phyloP scores from a whole-genome alignment of 2,797 vertebrate species.

The Octomys mimax region DNA sequence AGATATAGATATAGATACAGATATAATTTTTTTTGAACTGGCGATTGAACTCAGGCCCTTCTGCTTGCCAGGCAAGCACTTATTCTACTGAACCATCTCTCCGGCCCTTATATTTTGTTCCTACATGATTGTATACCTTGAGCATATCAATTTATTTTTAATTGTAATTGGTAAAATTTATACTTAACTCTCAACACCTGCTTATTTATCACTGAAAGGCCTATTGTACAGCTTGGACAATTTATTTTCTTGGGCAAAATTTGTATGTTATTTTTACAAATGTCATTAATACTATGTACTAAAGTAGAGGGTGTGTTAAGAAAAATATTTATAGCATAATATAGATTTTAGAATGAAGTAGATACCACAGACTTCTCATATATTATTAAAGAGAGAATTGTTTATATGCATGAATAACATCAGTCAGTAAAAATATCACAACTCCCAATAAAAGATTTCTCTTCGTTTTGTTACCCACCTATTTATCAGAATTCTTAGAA shows the following conservation, averaged over 20 bases:
- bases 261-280: conserved; percentile 16
- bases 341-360: not conserved
- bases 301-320: not conserved
- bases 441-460: not conserved
- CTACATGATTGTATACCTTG: not conserved
- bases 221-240: not conserved
- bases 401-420: conserved; percentile 1
- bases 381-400: not conserved
- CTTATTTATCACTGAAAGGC: not conserved
- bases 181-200: not conserved
- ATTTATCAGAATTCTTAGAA: not conserved
- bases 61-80: no score
- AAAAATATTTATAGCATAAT: not conserved
- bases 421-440: not conserved
- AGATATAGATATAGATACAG: no score
- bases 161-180: not conserved
- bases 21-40: no score
- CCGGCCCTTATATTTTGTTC: not conserved
- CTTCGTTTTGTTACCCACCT: not conserved
- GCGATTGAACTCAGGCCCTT: no score
- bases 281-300: not conserved
- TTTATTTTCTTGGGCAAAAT: not conserved
- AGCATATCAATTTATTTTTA: not conserved
- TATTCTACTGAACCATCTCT: no score
- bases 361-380: not conserved